These are phyloP conservation scores for Acholoe squamosa DNA, from an alignment of 2,888 invertebrate genomes.

Conservation along the genomic window DNA sequence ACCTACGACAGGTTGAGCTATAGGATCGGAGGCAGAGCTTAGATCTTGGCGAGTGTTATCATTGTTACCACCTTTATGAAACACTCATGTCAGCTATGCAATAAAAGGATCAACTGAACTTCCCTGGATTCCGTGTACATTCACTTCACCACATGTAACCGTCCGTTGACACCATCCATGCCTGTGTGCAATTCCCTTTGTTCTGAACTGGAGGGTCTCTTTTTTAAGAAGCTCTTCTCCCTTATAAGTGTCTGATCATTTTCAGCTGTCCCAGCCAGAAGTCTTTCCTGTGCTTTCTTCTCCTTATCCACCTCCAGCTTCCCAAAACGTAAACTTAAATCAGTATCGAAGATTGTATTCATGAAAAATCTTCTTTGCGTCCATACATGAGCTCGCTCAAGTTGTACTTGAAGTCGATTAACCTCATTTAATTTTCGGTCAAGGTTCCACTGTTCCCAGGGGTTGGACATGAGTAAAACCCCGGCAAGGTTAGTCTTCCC, in stretches of 20 bases:
- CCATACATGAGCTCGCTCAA: conserved; percentile 64
- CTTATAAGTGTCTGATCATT: background rate
- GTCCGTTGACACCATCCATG: background rate
- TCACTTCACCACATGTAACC: too few relatives aligned
- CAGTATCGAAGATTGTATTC: conserved; percentile 65
- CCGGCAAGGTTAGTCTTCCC: conserved; percentile 66
- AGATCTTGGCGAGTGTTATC: too few relatives aligned
- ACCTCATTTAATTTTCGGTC: conserved; percentile 63
- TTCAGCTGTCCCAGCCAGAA: background rate
- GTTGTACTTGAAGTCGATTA: conserved; percentile 16
- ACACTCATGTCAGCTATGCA: too few relatives aligned
- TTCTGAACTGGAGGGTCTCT: too few relatives aligned
- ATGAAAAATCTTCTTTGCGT: conserved; percentile 67
- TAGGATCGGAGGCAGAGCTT: too few relatives aligned
- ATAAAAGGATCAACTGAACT: too few relatives aligned
- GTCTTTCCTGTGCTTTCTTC: background rate
- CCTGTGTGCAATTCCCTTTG: background rate
- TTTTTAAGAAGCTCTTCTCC: background rate
- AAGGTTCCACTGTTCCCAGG: conserved; percentile 67
- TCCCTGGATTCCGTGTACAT: too few relatives aligned
- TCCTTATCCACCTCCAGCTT: conserved; percentile 32
- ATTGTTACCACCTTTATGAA: too few relatives aligned
- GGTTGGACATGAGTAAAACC: conserved; percentile 66
- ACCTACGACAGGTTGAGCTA: too few relatives aligned
- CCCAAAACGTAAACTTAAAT: conserved; percentile 65